phyloP scores from a whole-genome alignment of 2,797 vertebrate species.

The Typhlichthys eigenmanni region DNA sequence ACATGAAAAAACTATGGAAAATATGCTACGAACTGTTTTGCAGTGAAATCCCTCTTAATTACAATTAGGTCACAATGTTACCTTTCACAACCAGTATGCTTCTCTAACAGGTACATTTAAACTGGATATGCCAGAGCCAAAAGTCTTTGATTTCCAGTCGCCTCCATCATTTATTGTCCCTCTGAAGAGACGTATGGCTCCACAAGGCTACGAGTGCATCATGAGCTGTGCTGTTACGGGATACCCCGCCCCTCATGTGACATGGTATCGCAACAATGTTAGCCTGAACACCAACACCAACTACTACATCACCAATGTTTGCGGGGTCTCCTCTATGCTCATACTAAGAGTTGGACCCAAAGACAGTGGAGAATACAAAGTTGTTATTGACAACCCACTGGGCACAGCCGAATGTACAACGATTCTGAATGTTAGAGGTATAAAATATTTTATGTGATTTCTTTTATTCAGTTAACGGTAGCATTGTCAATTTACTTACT shows the following conservation, averaged over 20 bases:
- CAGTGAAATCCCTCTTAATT: background rate
- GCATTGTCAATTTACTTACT: background rate
- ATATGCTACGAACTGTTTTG: too few species aligned
- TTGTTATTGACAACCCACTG: conserved; percentile 76
- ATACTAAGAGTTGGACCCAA: conserved; percentile 74
- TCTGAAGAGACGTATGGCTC: conserved; percentile 79
- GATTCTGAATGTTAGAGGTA: conserved; percentile 82
- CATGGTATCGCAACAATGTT: conserved; percentile 83
- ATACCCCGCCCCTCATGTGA: conserved; percentile 80
- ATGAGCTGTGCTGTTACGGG: conserved; percentile 89
- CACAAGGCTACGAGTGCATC: conserved; percentile 81
- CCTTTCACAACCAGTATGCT: background rate
- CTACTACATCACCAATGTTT: conserved; percentile 82
- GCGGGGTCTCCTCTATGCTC: conserved; percentile 89
- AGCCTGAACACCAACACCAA: conserved; percentile 80
- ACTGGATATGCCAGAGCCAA: conserved; percentile 49
- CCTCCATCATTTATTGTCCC: conserved; percentile 81
- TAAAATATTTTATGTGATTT: background rate
- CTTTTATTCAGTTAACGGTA: background rate
- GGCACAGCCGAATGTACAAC: conserved; percentile 80
- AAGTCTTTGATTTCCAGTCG: conserved; percentile 61
- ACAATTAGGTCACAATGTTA: background rate
- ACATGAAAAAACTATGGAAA: too few species aligned
- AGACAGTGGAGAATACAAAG: conserved; percentile 84
- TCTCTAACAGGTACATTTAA: conserved; percentile 60